Evolutionary conservation across 2,113 vertebrate species (phyloP), one percentile per base, ranked within the genome.

Genomic region (Channa maculata): DNA sequence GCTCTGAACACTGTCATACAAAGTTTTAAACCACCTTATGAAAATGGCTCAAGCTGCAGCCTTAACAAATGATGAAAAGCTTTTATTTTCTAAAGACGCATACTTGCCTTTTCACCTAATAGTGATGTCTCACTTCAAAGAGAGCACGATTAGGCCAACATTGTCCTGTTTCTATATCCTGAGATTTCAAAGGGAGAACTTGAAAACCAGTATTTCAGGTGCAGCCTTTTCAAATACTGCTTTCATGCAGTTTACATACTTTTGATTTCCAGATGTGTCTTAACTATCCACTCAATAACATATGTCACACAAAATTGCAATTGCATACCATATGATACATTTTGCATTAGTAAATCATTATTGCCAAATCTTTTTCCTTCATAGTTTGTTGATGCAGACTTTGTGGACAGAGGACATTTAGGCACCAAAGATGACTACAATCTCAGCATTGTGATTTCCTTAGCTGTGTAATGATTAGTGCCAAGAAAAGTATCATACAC

Each of bases 61-160:
- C 88, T 88, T 71, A 77, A 87, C 86, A 89, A 89, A 90, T 86
- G 85, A 91, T 89, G 88, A 92, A 92, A 93, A 93, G 90, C 90
- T 92, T 93, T 92, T 93, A 87, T 93, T 92, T 92, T 90, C 91
- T 81, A 86, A 90, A 86, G 90, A 89, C 87, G 89, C 87, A 84
- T 89, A 84, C 92, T 93, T 92, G 91, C 93, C 93, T 93, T 88
- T 92, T 93, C 90, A 91, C 91, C 92, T 94, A 94, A 92, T 91
- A 90, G 92, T 91, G 92, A 94, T 92, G 92, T 92, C 89, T 91
- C 86, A 93, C 93, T 94, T 95, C 93, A 95, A 95, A 94, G 93
- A 74, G 87, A 90, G 77, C 85, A 78, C 90, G 90, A 94, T 94
- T 94, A 93, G 92, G 85, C 92, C 92, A 78, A 90, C 92, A 94